Evolutionary conservation across 2,888 invertebrate genomes (phyloP).

Genomic region (Rapana venosa): DNA sequence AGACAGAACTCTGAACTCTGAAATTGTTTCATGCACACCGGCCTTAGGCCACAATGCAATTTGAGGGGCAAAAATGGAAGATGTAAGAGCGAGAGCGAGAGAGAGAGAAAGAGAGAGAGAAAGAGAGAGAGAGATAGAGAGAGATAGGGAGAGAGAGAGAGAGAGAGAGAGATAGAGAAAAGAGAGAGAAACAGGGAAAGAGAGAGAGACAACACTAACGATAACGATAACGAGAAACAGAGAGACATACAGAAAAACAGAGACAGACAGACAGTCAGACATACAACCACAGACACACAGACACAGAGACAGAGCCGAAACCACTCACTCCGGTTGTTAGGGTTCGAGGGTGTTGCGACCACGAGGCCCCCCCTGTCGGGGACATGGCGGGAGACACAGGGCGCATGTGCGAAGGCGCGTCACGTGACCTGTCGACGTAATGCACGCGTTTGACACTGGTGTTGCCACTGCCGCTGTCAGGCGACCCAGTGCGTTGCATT

Average conservation of each 20-base stretch:
- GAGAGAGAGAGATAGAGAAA: background rate
- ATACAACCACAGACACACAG: background rate
- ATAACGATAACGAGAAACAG: background rate
- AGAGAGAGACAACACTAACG: background rate
- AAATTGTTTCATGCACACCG: too few relatives aligned
- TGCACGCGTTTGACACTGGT: conserved; percentile 35
- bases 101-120: conserved; percentile 7
- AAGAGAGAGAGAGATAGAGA: conserved; percentile 16
- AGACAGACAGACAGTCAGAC: background rate
- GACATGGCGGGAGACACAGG: conserved; percentile 7
- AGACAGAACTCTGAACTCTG: too few relatives aligned
- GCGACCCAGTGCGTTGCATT: background rate
- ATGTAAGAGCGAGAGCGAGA: too few relatives aligned
- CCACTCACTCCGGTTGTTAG: background rate
- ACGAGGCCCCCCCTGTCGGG: conserved; percentile 8
- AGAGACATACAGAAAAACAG: background rate
- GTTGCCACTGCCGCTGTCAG: conserved; percentile 5
- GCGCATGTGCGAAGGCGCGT: background rate
- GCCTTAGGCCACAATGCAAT: too few relatives aligned
- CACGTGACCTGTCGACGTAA: conserved; percentile 32
- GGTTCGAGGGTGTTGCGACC: conserved; percentile 13
- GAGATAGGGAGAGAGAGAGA: background rate
- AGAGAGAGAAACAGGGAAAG: background rate
- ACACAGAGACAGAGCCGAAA: background rate
- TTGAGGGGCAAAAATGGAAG: too few relatives aligned